Evolutionary conservation across 2,797 vertebrate genomes (phyloP).

Genomic region (Sebastes oblongus): DNA sequence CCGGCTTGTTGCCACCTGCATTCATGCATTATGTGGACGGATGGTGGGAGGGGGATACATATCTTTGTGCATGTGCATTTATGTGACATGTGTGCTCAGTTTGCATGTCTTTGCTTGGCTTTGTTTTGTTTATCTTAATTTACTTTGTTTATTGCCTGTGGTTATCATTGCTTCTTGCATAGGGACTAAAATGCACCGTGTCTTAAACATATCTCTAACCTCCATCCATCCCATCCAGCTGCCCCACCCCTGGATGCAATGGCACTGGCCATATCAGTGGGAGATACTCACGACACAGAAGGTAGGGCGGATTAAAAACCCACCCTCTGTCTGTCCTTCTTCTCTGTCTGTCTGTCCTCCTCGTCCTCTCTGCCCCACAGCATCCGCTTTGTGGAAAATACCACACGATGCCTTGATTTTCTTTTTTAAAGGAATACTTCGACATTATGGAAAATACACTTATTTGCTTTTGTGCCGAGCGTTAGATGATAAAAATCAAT

Average conservation of each 20-base stretch:
- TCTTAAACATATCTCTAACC: slow-evolving; percentile 74
- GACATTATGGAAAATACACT: neutral
- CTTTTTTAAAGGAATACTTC: neutral
- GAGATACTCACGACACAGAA: slow-evolving; percentile 96
- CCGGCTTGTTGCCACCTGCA: slow-evolving; percentile 64
- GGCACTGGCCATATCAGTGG: slow-evolving; percentile 96
- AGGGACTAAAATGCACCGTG: slow-evolving; percentile 58
- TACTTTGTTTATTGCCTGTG: slow-evolving; percentile 31
- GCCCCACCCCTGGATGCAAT: slow-evolving; percentile 95
- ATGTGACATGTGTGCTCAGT: slow-evolving; percentile 37
- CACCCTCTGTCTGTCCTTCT: slow-evolving; percentile 63
- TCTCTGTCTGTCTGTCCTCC: slow-evolving; percentile 49
- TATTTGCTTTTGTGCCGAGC: neutral
- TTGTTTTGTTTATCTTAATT: slow-evolving; percentile 44
- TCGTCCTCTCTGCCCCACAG: slow-evolving; percentile 1
- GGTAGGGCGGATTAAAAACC: slow-evolving; percentile 84
- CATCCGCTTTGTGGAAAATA: slow-evolving; percentile 8
- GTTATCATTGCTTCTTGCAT: slow-evolving; percentile 58
- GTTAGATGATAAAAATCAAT: neutral
- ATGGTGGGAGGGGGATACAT: neutral
- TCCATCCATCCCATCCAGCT: slow-evolving; percentile 87
- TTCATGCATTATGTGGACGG: slow-evolving; percentile 51
- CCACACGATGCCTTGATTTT: neutral
- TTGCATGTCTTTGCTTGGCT: slow-evolving; percentile 53
- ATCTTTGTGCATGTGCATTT: slow-evolving; percentile 56